These are phyloP conservation scores for Morone chrysops DNA, from an alignment of 2,113 vertebrate genomes.

Conservation along the genomic window DNA sequence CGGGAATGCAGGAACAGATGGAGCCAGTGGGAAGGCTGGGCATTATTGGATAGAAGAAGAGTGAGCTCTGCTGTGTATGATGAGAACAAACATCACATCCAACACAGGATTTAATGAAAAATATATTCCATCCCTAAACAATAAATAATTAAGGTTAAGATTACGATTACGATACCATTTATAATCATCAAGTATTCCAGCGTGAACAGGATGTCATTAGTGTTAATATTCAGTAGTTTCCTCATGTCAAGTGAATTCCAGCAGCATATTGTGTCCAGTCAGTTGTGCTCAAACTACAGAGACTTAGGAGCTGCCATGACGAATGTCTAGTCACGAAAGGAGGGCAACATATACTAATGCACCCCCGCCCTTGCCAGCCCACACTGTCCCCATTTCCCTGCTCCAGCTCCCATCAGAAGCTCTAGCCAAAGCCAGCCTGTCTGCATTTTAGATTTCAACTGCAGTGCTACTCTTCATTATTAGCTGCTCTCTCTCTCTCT, in stretches of 20 bases:
- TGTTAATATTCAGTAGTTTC: not conserved
- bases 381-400: conserved; percentile 60
- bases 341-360: conserved; percentile 57
- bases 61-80: not conserved
- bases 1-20: conserved; percentile 74
- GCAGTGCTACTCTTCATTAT: conserved; percentile 43
- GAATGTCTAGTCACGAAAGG: conserved; percentile 66
- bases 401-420: conserved; percentile 38
- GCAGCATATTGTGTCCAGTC: conserved; percentile 34
- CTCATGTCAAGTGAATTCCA: not conserved
- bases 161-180: not conserved
- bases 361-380: conserved; percentile 39
- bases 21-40: conserved; percentile 49
- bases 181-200: not conserved
- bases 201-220: not conserved
- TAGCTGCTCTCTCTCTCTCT: conserved; percentile 5
- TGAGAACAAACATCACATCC: not conserved
- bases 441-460: conserved; percentile 53
- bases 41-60: conserved; percentile 28
- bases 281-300: conserved; percentile 36
- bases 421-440: conserved; percentile 20
- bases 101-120: not conserved
- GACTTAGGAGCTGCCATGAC: conserved; percentile 35
- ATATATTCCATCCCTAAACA: not conserved
- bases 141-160: not conserved